These are phyloP conservation scores for Scolopax bukidnonensis DNA, from an alignment of 2,797 vertebrate genomes.

Conservation along the genomic window DNA sequence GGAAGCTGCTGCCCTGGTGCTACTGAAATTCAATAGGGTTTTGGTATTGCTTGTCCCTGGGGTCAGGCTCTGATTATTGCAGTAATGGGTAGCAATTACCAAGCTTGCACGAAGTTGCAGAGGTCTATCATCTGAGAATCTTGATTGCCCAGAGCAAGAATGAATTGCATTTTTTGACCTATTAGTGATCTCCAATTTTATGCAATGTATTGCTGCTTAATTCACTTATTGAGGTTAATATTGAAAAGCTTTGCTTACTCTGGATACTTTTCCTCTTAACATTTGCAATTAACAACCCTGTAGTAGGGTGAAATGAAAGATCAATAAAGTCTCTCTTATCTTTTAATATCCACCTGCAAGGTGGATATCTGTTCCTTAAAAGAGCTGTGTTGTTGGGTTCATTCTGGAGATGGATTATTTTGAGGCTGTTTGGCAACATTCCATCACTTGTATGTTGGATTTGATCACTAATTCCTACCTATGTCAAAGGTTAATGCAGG, in stretches of 20 bases:
- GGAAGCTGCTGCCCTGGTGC: not conserved
- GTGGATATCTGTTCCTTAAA: not conserved
- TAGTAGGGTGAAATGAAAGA: not conserved
- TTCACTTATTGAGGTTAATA: constrained; percentile 46
- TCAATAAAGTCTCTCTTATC: constrained; percentile 38
- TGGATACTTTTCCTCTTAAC: constrained; percentile 28
- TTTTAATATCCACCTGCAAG: constrained; percentile 8
- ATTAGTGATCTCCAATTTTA: constrained; percentile 50
- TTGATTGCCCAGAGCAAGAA: constrained; percentile 49
- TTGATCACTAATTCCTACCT: constrained; percentile 13
- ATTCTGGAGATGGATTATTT: not conserved
- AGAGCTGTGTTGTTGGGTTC: not conserved
- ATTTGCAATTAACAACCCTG: constrained; percentile 27
- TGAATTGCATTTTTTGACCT: constrained; percentile 54
- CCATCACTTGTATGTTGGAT: not conserved
- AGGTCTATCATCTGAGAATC: constrained; percentile 3
- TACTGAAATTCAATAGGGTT: not conserved
- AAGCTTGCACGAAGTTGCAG: constrained; percentile 9
- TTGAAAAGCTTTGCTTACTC: constrained; percentile 32
- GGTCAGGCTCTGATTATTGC: constrained; percentile 11
- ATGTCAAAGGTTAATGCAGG: constrained; percentile 58
- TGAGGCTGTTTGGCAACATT: not conserved
- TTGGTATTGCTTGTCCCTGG: not conserved
- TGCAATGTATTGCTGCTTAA: not conserved
- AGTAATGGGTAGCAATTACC: constrained; percentile 55